Evolutionary conservation across 2,888 invertebrate genomes (phyloP).

Genomic region (Ophonus ardosiacus): DNA sequence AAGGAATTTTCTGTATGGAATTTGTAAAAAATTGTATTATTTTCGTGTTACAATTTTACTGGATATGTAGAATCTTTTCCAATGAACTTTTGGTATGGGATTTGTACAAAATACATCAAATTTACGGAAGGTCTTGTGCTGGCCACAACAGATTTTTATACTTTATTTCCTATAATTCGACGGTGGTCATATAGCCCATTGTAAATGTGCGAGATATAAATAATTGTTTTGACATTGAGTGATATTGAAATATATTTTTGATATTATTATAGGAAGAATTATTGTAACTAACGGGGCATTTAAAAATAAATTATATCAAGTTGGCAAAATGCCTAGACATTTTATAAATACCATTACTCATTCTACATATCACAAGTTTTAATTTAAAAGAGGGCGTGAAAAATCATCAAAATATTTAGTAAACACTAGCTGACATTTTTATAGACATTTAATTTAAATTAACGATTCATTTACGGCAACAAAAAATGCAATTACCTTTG

Average conservation of each 20-base stretch:
- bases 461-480: neutral
- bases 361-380: slow-evolving; percentile 10
- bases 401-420: neutral
- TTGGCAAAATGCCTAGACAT: slow-evolving; percentile 37
- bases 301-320: slow-evolving; percentile 18
- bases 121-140: too few species aligned
- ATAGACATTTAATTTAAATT: slow-evolving; percentile 22
- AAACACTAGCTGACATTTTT: slow-evolving; percentile 10
- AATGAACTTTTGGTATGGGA: too few species aligned
- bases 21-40: too few species aligned
- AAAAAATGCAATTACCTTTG: slow-evolving; percentile 8
- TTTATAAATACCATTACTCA: slow-evolving; percentile 39
- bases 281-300: slow-evolving; percentile 10
- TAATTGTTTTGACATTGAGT: neutral
- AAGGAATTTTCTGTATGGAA: too few species aligned
- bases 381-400: slow-evolving; percentile 18
- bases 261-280: neutral
- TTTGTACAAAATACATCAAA: too few species aligned
- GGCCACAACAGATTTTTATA: too few species aligned
- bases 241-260: neutral
- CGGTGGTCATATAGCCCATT: too few species aligned
- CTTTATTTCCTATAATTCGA: too few species aligned
- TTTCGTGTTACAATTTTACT: too few species aligned
- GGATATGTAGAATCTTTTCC: too few species aligned
- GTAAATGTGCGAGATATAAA: neutral